phyloP scores from a whole-genome alignment of 1,140 invertebrate species.

The Drosophila sturtevanti region DNA sequence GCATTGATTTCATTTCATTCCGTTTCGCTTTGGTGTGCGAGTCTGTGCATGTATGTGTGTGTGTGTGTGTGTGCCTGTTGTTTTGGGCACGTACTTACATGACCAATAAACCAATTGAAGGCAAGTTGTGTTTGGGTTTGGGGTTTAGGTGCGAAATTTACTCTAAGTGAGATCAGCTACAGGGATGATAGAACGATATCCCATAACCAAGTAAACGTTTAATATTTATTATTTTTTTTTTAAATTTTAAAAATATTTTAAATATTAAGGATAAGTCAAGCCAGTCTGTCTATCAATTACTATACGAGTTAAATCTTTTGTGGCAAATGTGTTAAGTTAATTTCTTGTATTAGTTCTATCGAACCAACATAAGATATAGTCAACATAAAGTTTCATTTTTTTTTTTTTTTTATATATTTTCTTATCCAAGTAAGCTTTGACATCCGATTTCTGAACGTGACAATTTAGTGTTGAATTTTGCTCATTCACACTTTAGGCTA shows the following conservation, averaged over 20 bases:
- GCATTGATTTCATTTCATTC: constrained; percentile 7
- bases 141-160: constrained; percentile 11
- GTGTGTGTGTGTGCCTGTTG: not conserved
- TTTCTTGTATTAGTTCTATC: too few species aligned
- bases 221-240: too few species aligned
- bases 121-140: constrained; percentile 1
- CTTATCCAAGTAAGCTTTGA: not conserved
- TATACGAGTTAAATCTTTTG: too few species aligned
- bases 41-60: not conserved
- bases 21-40: not conserved
- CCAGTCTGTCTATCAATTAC: too few species aligned
- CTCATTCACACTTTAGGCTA: not conserved
- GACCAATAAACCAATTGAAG: constrained; percentile 20
- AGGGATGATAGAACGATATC: not conserved
- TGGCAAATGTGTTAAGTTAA: too few species aligned
- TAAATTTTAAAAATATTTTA: too few species aligned
- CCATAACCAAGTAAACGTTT: not conserved
- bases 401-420: too few species aligned
- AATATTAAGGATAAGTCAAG: too few species aligned
- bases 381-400: too few species aligned
- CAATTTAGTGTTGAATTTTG: not conserved
- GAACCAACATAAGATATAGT: too few species aligned
- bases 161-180: not conserved
- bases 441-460: not conserved
- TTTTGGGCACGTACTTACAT: constrained; percentile 13